Base-by-base conservation (phyloP, 1,140 invertebrate genomes). In the Plutomurus gul region DNA sequence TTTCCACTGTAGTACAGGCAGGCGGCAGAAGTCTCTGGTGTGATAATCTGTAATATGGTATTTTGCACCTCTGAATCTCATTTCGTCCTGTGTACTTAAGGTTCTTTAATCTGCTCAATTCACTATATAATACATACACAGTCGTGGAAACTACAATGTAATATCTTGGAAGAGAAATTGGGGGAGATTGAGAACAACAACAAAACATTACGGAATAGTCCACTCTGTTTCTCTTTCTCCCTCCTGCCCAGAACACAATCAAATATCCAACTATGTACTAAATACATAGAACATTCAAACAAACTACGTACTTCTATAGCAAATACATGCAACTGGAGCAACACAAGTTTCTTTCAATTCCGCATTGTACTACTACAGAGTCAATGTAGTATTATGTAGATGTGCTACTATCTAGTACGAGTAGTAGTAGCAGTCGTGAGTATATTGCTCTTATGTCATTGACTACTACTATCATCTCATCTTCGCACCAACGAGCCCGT, bases 61-160 rank as follows among this genome's bases (percentile, higher is more conserved):
- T 65, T 65, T 65, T 18, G 18, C 56, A 65, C 56, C 56, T 65
- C 56, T 36, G 56, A n/a, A 65, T 51, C 18, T 51, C 47, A 51
- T 51, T 51, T 51, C 47, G 13, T 51, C 2, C 18, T 51, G 3
- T 51, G 25, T n/a, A 60, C 27, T 60, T 30, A 60, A n/a, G 27
- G 3, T 27, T 33, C 7, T 65, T 65, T 65, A 65, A 65, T 65
- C 56, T 27, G 13, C 56, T 65, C 16, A 30, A 8, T 36, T 6
- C 56, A 6, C 11, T 65, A 30, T 30, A 22, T 27, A 22, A 30
- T 27, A 27, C 46, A 18, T 47, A 22, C 47, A 51, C 47, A 1
- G 27, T 36, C 36, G 27, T 33, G 27, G 27, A 65, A 18, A 30
- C 30, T 27, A 33, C 25, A 65, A 65, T 27, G 33, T 10, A 65